Evolutionary conservation across 2,113 vertebrate species (phyloP).

Genomic region (Axis porcinus): DNA sequence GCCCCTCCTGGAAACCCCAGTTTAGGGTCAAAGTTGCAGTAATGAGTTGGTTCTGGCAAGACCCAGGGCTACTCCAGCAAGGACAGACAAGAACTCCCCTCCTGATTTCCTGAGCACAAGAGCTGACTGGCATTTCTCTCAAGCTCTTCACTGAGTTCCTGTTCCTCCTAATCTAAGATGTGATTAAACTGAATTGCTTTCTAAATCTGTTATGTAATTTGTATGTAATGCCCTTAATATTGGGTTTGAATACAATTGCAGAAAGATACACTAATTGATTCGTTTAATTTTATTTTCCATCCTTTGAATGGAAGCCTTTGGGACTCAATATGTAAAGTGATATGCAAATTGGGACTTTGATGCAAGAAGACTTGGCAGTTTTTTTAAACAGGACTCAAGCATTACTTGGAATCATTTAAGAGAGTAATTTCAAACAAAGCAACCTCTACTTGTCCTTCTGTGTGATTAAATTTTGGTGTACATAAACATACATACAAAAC

Average conservation of each 20-base stretch:
- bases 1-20: background rate
- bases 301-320: slow-evolving; percentile 69
- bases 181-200: slow-evolving; percentile 69
- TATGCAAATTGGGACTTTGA: slow-evolving; percentile 69
- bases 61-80: background rate
- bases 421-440: slow-evolving; percentile 62
- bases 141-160: slow-evolving; percentile 24
- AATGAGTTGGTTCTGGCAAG: background rate
- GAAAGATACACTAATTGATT: slow-evolving; percentile 72
- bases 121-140: background rate
- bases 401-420: slow-evolving; percentile 61
- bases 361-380: slow-evolving; percentile 61
- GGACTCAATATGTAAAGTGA: slow-evolving; percentile 66
- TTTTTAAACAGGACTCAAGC: slow-evolving; percentile 51
- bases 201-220: slow-evolving; percentile 72
- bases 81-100: background rate
- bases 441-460: slow-evolving; percentile 43
- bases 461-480: slow-evolving; percentile 52
- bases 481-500: background rate
- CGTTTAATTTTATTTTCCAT: slow-evolving; percentile 73
- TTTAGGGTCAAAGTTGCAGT: background rate
- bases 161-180: slow-evolving; percentile 47
- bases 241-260: slow-evolving; percentile 69
- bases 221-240: slow-evolving; percentile 62
- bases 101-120: background rate